Percentiles rank a stretch among this genome's conserved stretches.
phyloP scores from a whole-genome alignment of 2,797 vertebrate genomes.

The Mormyrops attenuatus region DNA sequence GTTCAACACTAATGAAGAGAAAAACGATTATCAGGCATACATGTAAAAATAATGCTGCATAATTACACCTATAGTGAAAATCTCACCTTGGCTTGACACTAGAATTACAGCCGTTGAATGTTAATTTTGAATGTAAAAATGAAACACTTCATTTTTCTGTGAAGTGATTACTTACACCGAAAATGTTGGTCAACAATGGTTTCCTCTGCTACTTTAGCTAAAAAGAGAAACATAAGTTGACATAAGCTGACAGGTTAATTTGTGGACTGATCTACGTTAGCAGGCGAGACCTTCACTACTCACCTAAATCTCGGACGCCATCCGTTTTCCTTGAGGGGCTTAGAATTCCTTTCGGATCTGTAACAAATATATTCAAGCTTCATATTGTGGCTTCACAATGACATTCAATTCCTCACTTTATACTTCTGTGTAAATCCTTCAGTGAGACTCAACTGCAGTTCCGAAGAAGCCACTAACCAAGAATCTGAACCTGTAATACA shows the following conservation, averaged over 20 bases:
- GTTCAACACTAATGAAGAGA: constrained; percentile 32
- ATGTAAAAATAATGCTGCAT: background rate
- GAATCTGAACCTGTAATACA: background rate
- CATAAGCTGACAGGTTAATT: no score
- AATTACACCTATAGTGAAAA: background rate
- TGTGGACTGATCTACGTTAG: no score
- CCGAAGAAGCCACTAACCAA: background rate
- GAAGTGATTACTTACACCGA: constrained; percentile 20
- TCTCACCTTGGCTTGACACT: constrained; percentile 23
- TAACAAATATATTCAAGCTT: background rate
- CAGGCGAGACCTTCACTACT: background rate
- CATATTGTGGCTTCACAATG: background rate
- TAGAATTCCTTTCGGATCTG: constrained; percentile 21
- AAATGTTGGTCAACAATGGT: constrained; percentile 20
- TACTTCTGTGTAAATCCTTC: background rate
- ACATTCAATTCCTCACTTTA: background rate
- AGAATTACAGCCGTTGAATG: constrained; percentile 11
- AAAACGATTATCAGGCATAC: background rate
- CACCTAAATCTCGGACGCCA: constrained; percentile 11
- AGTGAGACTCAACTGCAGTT: background rate
- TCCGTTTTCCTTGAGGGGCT: constrained; percentile 5
- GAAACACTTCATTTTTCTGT: background rate
- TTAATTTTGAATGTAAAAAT: background rate
- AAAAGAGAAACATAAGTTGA: background rate
- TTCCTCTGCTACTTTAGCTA: constrained; percentile 25